These are phyloP conservation scores for Catharus bicknelli DNA, from an alignment of 2,113 vertebrate species.

Conservation along the genomic window DNA sequence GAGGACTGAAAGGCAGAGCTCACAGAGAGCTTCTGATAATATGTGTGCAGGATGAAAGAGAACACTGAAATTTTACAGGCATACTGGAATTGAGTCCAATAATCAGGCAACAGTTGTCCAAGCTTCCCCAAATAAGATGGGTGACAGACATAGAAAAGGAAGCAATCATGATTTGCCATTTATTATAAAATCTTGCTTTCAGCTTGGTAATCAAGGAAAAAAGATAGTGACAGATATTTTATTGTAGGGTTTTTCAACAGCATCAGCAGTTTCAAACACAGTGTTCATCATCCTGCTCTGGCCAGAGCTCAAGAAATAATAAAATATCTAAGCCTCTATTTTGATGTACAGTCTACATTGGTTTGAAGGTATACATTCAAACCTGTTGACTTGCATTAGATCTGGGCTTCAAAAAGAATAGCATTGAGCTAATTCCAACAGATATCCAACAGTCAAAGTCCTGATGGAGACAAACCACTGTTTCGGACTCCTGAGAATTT, in stretches of 20 bases:
- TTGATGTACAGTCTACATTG: slow-evolving; percentile 56
- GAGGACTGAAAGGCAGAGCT: background rate
- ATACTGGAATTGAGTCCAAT: slow-evolving; percentile 12
- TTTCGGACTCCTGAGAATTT: background rate
- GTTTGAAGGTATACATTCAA: slow-evolving; percentile 27
- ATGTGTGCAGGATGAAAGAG: background rate
- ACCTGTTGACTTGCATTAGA: background rate
- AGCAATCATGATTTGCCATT: slow-evolving; percentile 58
- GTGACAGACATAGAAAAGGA: slow-evolving; percentile 43
- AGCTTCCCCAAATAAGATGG: slow-evolving; percentile 23
- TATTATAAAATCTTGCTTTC: slow-evolving; percentile 62
- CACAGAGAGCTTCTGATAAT: background rate
- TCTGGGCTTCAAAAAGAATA: background rate
- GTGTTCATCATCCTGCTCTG: slow-evolving; percentile 64
- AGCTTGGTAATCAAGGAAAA: slow-evolving; percentile 62
- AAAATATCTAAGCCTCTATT: slow-evolving; percentile 63
- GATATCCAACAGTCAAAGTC: background rate
- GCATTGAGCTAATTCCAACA: background rate
- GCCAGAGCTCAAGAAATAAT: slow-evolving; percentile 49
- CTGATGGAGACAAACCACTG: background rate
- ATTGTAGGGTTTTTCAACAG: slow-evolving; percentile 47
- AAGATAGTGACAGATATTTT: slow-evolving; percentile 53
- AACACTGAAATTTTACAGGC: background rate
- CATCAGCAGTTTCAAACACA: slow-evolving; percentile 67
- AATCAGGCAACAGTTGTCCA: background rate